Percentiles rank a stretch among this genome's conserved stretches.
Evolutionary conservation across 2,888 invertebrate species (phyloP).

Genomic region (Oscheius myriophilus): DNA sequence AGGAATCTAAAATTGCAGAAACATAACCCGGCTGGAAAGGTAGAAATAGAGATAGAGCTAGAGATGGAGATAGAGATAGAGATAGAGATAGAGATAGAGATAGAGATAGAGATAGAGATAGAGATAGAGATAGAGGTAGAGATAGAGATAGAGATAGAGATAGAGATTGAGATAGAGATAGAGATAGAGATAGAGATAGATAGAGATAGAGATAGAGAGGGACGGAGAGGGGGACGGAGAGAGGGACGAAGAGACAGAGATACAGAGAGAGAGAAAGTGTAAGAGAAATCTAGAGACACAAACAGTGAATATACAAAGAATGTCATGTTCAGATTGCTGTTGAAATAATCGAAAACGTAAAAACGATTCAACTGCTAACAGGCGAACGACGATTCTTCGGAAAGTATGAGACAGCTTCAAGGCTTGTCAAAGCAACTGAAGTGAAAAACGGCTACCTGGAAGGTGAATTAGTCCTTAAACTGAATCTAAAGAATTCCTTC

Average conservation of each 20-base stretch:
- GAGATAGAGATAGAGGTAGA: no score
- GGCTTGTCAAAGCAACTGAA: slow-evolving; percentile 38
- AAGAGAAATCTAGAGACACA: no score
- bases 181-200: background rate
- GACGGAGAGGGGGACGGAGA: no score
- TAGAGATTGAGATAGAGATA: no score
- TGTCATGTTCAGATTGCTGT: slow-evolving; percentile 68
- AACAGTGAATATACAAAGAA: no score
- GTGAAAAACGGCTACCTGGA: slow-evolving; percentile 37
- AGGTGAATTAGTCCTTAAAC: background rate
- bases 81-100: background rate
- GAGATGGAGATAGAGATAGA: no score
- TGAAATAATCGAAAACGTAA: slow-evolving; percentile 73
- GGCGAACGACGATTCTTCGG: slow-evolving; percentile 70
- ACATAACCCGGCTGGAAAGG: slow-evolving; percentile 72
- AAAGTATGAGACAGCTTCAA: slow-evolving; percentile 55
- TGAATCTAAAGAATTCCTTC: slow-evolving; percentile 1
- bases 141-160: no score
- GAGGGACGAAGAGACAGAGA: no score
- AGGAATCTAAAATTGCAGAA: slow-evolving; percentile 34
- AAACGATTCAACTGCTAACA: slow-evolving; percentile 72
- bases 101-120: no score
- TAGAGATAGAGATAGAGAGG: no score
- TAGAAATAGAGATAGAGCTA: no score
- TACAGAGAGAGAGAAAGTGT: background rate